Conservation (phyloP, 2,113 vertebrate genomes). For the Brevimyrus niger region DNA sequence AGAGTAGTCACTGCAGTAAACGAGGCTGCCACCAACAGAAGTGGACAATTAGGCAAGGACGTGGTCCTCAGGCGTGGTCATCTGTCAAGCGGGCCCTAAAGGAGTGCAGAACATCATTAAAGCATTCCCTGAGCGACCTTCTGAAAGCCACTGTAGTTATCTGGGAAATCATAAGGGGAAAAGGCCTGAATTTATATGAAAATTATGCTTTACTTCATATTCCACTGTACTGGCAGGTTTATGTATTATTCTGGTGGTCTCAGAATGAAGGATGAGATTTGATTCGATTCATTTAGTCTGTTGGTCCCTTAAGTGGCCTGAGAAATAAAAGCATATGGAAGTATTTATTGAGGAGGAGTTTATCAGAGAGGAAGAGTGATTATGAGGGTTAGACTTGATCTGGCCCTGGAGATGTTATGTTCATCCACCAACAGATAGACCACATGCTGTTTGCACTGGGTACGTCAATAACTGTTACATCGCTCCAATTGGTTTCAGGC, state of each 20-base stretch:
- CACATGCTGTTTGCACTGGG: not conserved
- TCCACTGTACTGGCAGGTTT: not conserved
- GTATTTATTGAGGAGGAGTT: not conserved
- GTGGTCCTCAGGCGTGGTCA: not conserved
- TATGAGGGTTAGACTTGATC: not conserved
- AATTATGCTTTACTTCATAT: not conserved
- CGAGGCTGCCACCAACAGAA: not conserved
- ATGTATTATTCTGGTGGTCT: not conserved
- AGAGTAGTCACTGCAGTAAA: slow-evolving; percentile 26
- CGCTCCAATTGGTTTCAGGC: not conserved
- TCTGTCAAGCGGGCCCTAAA: not conserved
- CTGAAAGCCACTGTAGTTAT: not conserved
- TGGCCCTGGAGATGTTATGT: not conserved
- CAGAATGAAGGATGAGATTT: not conserved
- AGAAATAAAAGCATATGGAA: not conserved
- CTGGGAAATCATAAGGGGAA: not conserved
- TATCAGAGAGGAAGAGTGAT: not conserved
- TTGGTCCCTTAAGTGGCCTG: not conserved
- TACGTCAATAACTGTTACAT: not conserved
- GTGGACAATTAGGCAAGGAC: not conserved
- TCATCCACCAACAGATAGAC: not conserved
- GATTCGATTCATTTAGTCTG: not conserved
- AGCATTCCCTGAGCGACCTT: not conserved
- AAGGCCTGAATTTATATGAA: not conserved
- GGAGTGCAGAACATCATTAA: not conserved